These are phyloP conservation scores for Meriones unguiculatus DNA, from an alignment of 2,113 vertebrate genomes.

Conservation along the genomic window DNA sequence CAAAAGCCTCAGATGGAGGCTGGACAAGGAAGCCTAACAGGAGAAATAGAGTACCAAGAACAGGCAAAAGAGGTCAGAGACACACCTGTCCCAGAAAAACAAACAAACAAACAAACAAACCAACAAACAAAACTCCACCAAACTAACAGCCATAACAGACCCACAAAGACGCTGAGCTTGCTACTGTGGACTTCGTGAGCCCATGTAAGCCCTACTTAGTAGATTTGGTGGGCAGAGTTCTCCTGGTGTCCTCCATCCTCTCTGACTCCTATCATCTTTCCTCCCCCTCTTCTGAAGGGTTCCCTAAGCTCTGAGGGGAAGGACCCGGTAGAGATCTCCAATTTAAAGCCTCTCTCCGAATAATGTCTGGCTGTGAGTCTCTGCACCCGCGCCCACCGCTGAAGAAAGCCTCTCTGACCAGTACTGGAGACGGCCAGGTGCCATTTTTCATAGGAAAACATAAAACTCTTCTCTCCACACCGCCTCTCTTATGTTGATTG, in stretches of 20 bases:
- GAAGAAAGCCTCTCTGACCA: not conserved
- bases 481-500: not conserved
- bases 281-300: not conserved
- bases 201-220: not conserved
- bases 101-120: no score
- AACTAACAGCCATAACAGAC: not conserved
- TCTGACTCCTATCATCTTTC: not conserved
- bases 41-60: not conserved
- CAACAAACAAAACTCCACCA: not conserved
- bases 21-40: not conserved
- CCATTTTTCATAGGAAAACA: not conserved
- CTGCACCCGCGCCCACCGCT: not conserved
- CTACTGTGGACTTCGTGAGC: not conserved
- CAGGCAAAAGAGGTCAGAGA: not conserved
- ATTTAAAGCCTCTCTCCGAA: not conserved
- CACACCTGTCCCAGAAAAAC: not conserved
- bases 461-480: not conserved
- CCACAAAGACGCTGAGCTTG: not conserved
- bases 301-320: not conserved
- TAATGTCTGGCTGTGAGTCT: not conserved
- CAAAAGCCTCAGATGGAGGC: not conserved
- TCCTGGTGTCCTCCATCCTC: not conserved
- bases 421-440: not conserved
- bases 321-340: not conserved
- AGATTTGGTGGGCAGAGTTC: not conserved